A percentile compares a stretch with the other conserved stretches of the same genome.
phyloP scores from a whole-genome alignment of 2,888 invertebrate genomes.

The Harmothoe impar region DNA sequence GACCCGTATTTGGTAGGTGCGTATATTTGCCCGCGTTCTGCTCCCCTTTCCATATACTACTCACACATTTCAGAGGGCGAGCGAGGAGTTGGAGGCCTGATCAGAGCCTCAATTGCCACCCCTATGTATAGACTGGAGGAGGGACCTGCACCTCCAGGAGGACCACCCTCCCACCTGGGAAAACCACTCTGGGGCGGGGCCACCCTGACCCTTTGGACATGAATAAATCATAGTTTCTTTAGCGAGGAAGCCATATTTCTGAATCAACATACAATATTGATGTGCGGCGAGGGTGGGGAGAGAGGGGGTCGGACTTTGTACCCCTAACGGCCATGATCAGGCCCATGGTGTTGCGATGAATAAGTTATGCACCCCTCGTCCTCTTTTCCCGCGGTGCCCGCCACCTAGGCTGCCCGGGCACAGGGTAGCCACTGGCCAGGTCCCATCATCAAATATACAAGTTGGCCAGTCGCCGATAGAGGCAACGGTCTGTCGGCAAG shows the following conservation, averaged over 20 bases:
- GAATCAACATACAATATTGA: constrained; percentile 62
- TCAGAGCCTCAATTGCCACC: background rate
- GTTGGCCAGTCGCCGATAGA: background rate
- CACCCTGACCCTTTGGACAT: background rate
- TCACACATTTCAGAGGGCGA: background rate
- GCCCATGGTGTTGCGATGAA: constrained; percentile 41
- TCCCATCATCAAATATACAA: constrained; percentile 54
- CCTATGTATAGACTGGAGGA: background rate
- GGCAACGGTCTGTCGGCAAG: background rate
- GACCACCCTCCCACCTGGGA: constrained; percentile 9
- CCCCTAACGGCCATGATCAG: constrained; percentile 58
- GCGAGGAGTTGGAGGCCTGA: too few relatives aligned
- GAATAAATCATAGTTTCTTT: constrained; percentile 61
- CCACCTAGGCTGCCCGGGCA: background rate
- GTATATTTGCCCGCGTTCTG: background rate
- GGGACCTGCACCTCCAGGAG: background rate
- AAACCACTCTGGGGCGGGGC: background rate
- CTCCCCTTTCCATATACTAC: background rate
- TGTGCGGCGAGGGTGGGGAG: constrained; percentile 21
- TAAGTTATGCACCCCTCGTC: constrained; percentile 24
- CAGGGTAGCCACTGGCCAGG: background rate
- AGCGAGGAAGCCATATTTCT: constrained; percentile 61
- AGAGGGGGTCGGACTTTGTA: constrained; percentile 48
- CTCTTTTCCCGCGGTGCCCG: constrained; percentile 25
- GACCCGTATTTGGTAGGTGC: too few relatives aligned